phyloP scores from a whole-genome alignment of 2,797 vertebrate species.

The Enteromius radiatus region DNA sequence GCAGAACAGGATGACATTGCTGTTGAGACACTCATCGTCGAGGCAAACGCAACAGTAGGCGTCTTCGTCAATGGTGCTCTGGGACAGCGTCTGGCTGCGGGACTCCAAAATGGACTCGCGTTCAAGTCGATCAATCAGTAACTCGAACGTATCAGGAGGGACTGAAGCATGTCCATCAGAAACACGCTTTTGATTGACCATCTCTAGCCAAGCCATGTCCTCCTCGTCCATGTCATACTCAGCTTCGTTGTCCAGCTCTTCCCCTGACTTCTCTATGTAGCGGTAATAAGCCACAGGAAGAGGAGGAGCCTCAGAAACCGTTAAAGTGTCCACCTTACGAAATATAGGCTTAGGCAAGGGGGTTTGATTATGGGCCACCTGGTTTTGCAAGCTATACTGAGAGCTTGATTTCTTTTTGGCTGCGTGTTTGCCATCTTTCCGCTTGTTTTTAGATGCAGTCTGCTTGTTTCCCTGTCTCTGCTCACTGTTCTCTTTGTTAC shows the following conservation, averaged over 20 bases:
- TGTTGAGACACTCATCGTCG: conserved; percentile 98
- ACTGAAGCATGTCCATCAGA: conserved; percentile 88
- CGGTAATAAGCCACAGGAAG: conserved; percentile 89
- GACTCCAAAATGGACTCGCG: conserved; percentile 94
- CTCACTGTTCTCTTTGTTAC: conserved; percentile 98
- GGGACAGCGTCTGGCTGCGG: conserved; percentile 86
- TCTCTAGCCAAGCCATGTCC: conserved; percentile 95
- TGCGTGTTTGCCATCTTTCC: conserved; percentile 83
- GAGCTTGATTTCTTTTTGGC: conserved; percentile 72
- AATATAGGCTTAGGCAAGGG: conserved; percentile 92
- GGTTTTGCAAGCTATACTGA: conserved; percentile 72
- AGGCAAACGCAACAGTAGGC: conserved; percentile 97
- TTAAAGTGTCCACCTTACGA: conserved; percentile 82
- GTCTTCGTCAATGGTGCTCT: conserved; percentile 90
- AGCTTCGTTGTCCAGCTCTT: conserved; percentile 91
- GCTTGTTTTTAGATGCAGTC: conserved; percentile 83
- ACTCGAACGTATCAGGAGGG: conserved; percentile 90
- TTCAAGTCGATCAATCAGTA: conserved; percentile 92
- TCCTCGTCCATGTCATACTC: conserved; percentile 99
- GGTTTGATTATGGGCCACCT: conserved; percentile 69
- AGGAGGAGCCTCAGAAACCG: conserved; percentile 78
- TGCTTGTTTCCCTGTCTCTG: conserved; percentile 83
- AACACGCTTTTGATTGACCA: conserved; percentile 93
- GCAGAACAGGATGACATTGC: conserved; percentile 97
- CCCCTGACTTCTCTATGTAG: conserved; percentile 87